Evolutionary conservation across 2,888 invertebrate genomes (phyloP), one percentile per base, ranked within the genome.

Genomic region (Heteropelma amictum): DNA sequence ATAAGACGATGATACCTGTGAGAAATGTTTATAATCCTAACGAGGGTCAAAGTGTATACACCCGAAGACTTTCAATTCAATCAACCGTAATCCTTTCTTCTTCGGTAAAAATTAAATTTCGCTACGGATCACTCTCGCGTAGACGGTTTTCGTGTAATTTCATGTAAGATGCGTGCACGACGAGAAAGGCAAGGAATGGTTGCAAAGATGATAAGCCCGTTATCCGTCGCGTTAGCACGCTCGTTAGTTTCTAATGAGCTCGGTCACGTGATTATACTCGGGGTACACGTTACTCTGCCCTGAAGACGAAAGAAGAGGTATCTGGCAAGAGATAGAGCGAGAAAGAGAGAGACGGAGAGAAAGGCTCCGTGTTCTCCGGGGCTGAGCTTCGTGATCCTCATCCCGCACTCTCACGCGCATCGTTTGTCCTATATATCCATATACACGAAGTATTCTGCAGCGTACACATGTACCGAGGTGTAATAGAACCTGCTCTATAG

Each of bases 241-340:
- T 77, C 75, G 76, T 77, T 79, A 79, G 71, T 71, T 77, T 73
- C 72, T 76, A 79, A 79, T 79, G 79, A 71, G 71, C 60, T 68
- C 61, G 70, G 70, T 77, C 78, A 77, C 74, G 77, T 72, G 75
- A 79, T 76, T 75, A 76, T 72, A 30, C 30, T 40, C 35, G 38
- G 33, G 21, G 45, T 21, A 56, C 35, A 64, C 40, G 49, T 14
- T 19, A 51, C 40, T 40, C 51, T 45, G 28, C 51, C 49, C 19
- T 33, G 69, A 68, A 64, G 63, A 69, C 21, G 58, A 14, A 30
- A 33, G 23, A 26, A 33, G 23, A 1, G 8, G 12, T 35, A 35
- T 35, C 35, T 35, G n/a, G 14, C 12, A 1, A 49, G 1, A 23
- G 56, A 38, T 26, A 7, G 28, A 49, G 21, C 3, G 21, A 21